Conservation (phyloP, 1,140 invertebrate genomes). For the Trichonephila clavipes region DNA sequence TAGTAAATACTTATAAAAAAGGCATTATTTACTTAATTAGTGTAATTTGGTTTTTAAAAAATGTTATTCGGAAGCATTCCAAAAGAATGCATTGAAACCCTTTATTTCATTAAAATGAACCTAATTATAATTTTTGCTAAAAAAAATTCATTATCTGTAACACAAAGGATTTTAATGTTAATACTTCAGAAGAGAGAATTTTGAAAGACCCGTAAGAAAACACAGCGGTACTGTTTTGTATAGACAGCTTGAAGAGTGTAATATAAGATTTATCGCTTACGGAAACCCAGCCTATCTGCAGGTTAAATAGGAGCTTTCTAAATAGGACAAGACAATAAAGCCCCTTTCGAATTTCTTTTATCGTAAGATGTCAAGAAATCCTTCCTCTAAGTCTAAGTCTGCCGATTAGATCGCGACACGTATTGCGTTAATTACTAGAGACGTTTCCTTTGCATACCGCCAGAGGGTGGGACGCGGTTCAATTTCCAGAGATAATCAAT, state of each 20-base stretch:
- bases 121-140: no score
- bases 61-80: no score
- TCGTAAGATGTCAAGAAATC: constrained; percentile 62
- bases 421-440: constrained; percentile 63
- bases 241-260: not conserved
- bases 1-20: no score
- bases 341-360: constrained; percentile 50
- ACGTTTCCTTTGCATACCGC: constrained; percentile 69
- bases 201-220: not conserved
- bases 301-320: constrained; percentile 45
- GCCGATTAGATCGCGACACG: constrained; percentile 65
- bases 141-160: no score
- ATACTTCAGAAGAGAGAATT: no score
- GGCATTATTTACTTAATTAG: no score
- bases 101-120: no score
- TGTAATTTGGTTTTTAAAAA: no score
- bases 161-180: no score
- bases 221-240: not conserved
- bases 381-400: constrained; percentile 50
- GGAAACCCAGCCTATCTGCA: constrained; percentile 30
- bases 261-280: constrained; percentile 46
- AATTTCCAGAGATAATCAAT: constrained; percentile 72
- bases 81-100: no score
- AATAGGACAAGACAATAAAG: constrained; percentile 66
- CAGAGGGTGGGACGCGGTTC: constrained; percentile 35